Evolutionary conservation across 2,888 invertebrate species (phyloP), one percentile per base, ranked within the genome.

Genomic region (Chloroclysta siterata): DNA sequence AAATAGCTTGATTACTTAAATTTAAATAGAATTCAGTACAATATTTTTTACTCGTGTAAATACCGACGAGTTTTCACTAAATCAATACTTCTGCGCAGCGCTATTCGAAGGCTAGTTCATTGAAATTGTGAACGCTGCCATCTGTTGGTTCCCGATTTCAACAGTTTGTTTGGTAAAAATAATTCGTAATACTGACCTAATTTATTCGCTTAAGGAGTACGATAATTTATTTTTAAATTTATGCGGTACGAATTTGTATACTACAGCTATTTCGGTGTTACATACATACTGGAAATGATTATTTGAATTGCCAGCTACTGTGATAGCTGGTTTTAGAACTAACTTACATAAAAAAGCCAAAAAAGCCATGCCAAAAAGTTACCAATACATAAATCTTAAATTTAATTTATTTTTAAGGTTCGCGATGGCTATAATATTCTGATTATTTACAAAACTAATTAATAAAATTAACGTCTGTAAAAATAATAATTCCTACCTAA

Each of bases 71-170:
- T 71, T 72, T 79, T 77, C 73, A 69, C 76, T 86, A 85, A 89
- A 93, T 93, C 93, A 88, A 93, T 93, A 92, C 71, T 83, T 78
- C 87, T 86, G 90, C 91, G 92, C 90, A 90, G 82, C 86, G 87
- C 85, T 81, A 84, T 84, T 85, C 83, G 17, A 28, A 58, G 85
- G 84, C 84, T 79, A 85, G 84, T 73, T 66, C 69, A 62, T 71
- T 60, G 51, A 74, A 74, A 72, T 72, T 75, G 72, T 62, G 46
- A 68, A 57, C 60, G 59, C 76, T 81, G 91, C 86, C 92, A 92
- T 90, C 92, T 93, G 75, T 75, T 71, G 72, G 53, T 41, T 44
- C 56, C 36, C 50, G 29, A 10, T n/a, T 50, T 46, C 29, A 65
- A 53, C 57, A 29, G 13, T 17, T 50, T 36, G 36, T 53, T 61